phyloP scores from a whole-genome alignment of 2,888 invertebrate genomes.

The Pachydiplax longipennis region DNA sequence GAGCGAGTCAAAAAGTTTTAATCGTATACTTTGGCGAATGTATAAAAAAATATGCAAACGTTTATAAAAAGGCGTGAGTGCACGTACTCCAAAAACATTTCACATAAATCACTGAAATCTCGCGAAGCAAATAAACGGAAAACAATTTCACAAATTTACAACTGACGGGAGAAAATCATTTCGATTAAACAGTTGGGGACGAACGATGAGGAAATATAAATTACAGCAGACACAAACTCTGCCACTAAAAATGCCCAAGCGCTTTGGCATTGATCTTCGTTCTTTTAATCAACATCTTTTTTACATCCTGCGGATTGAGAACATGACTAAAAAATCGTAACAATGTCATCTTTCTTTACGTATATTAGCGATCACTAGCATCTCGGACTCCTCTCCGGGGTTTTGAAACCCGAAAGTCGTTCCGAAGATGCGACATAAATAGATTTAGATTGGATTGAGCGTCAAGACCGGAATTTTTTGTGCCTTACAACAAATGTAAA shows the following conservation, averaged over 20 bases:
- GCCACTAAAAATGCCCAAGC: constrained; percentile 7
- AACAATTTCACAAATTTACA: not conserved
- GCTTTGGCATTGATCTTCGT: not conserved
- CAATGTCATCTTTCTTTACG: constrained; percentile 24
- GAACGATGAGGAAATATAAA: not conserved
- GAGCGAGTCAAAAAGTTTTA: not conserved
- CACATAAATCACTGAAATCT: not conserved
- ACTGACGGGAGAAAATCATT: not conserved
- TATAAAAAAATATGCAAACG: not conserved
- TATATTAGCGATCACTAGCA: constrained; percentile 39
- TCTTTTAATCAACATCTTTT: not conserved
- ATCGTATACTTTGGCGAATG: not conserved
- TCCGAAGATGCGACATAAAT: not conserved
- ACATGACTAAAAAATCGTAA: not conserved
- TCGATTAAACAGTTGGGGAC: not conserved
- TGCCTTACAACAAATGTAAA: too few relatives aligned
- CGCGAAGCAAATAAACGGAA: not conserved
- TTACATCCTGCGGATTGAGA: constrained; percentile 27
- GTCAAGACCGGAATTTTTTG: not conserved
- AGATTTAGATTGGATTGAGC: not conserved
- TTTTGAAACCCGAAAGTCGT: not conserved
- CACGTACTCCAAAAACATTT: not conserved
- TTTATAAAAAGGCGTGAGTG: not conserved
- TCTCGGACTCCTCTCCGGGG: not conserved
- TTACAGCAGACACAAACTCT: not conserved